Base-by-base conservation (phyloP, 1,140 invertebrate species). In the Drosophila subobscura region DNA sequence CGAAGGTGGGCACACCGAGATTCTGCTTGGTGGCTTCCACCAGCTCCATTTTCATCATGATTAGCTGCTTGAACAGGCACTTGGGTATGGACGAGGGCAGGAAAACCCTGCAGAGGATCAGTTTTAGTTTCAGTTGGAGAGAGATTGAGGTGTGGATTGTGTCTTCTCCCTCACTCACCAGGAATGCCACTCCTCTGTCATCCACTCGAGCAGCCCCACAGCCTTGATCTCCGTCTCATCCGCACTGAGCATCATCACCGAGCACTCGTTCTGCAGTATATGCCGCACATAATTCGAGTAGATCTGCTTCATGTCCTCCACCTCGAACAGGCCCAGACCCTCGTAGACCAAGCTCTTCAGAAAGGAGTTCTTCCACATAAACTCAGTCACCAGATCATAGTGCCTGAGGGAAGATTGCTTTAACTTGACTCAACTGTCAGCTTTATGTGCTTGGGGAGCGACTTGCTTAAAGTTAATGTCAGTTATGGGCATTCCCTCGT, bases 121-220 rank as follows among this genome's bases (percentile, higher is more conserved):
- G n/a, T 25, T 20, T 7, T 25, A 50, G 12, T 50, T 2, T 29
- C 2, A 40, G 20, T 3, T 45, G 0, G 1, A 4, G 7, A 14
- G 14, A 14, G n/a, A 6, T 12, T 5, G 1, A 7, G 12, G 10
- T 7, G 12, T 5, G 8, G 20, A 44, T 47, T 41, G 16, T 20
- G 16, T 20, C 16, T 20, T 20, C 16, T 20, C 16, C 37, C 10
- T 6, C 14, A 33, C 20, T 51, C 29, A 72, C 77, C 81, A 86
- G n/a, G 81, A 86, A 54, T 86, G 81, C 81, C 81, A 86, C 0
- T 75, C 74, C 1, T 88, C 83, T 3, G 81, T 86, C 83, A 88
- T 88, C 81, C 81, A 86, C 42, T 86, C 81, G 1, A 86, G 73
- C 14, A 86, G 51, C 1, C 51, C 83, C 12, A 86, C 81, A 7